phyloP scores from a whole-genome alignment of 1,140 invertebrate genomes.

The Hypsibius dujardini region DNA sequence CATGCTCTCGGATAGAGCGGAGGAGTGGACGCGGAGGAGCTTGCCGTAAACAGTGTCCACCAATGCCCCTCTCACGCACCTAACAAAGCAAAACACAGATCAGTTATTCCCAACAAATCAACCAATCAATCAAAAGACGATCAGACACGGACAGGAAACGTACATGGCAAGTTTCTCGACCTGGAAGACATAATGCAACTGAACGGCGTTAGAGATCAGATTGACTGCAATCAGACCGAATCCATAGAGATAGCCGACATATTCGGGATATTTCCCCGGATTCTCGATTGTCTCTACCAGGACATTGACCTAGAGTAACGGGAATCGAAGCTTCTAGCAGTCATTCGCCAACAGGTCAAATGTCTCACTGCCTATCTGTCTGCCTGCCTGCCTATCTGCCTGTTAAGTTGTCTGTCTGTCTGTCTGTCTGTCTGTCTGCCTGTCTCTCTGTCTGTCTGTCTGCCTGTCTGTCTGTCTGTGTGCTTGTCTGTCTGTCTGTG shows the following conservation, averaged over 20 bases:
- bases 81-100: neutral
- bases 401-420: no score
- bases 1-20: slow-evolving; percentile 37
- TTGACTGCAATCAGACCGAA: slow-evolving; percentile 12
- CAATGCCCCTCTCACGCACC: neutral
- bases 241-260: neutral
- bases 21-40: slow-evolving; percentile 33
- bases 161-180: slow-evolving; percentile 2
- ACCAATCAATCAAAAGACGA: slow-evolving; percentile 27
- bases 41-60: slow-evolving; percentile 17
- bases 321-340: no score
- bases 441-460: no score
- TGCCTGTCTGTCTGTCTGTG: no score
- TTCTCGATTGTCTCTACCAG: neutral
- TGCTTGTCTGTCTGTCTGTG: no score
- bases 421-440: no score
- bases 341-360: no score
- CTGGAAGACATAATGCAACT: slow-evolving; percentile 13
- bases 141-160: slow-evolving; percentile 32
- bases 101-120: slow-evolving; percentile 28
- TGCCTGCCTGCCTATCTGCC: no score
- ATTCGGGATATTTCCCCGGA: neutral
- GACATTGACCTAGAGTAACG: neutral
- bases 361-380: no score
- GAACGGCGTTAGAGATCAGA: neutral